A percentile compares a stretch with the other conserved stretches of the same genome.
Conservation (phyloP, 2,888 invertebrate genomes). For the Julus scandinavius region DNA sequence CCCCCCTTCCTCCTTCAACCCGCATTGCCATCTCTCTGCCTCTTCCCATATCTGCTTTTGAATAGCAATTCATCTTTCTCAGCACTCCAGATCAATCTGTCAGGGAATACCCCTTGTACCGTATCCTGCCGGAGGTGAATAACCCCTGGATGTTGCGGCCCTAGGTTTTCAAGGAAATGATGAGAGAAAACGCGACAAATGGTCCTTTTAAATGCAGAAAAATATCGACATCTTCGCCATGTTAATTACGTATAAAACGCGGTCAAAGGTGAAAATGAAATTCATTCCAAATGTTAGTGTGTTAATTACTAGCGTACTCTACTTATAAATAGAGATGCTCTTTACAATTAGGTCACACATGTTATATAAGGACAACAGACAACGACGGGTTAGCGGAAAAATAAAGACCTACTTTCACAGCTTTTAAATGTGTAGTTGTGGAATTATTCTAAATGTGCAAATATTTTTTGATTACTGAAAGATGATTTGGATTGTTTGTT, state of each 20-base stretch:
- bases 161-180: not conserved
- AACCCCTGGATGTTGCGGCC: not conserved
- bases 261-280: not conserved
- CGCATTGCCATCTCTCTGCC: conserved; percentile 23
- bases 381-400: not conserved
- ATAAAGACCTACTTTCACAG: too few relatives aligned
- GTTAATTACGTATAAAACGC: not conserved
- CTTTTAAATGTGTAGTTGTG: too few relatives aligned
- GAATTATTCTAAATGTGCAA: too few relatives aligned
- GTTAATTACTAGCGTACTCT: conserved; percentile 19
- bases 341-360: not conserved
- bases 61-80: not conserved
- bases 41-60: not conserved
- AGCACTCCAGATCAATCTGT: not conserved
- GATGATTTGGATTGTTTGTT: too few relatives aligned
- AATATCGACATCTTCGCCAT: not conserved
- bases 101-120: conserved; percentile 1
- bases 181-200: too few relatives aligned
- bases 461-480: too few relatives aligned
- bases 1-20: too few relatives aligned
- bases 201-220: too few relatives aligned
- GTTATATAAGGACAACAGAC: not conserved
- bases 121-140: not conserved
- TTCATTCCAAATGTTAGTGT: not conserved
- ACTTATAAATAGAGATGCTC: conserved; percentile 1